Percentiles rank a stretch among this genome's conserved stretches.
Conservation (phyloP, 1,140 invertebrate genomes). For the Sycophaga agraensis region DNA sequence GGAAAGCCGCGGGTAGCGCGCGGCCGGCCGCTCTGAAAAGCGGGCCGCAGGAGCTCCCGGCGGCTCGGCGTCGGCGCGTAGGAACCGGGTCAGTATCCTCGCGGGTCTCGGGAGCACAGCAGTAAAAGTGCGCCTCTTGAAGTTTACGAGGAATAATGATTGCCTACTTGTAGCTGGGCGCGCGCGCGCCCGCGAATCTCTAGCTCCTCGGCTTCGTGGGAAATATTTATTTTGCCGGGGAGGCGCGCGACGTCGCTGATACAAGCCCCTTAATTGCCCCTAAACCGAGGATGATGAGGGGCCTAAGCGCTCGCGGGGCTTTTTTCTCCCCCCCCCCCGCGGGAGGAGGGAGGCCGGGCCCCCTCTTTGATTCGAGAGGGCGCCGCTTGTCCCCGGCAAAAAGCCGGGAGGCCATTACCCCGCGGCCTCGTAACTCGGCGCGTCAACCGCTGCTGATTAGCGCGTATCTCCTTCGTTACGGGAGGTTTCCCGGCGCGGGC, state of each 20-base stretch:
- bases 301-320: too few species aligned
- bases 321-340: background rate
- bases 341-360: background rate
- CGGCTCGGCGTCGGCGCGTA: background rate
- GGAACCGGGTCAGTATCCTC: constrained; percentile 22
- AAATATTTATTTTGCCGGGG: constrained; percentile 18
- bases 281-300: background rate
- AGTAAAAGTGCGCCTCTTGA: constrained; percentile 26
- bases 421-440: too few species aligned
- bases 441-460: too few species aligned
- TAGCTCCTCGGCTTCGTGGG: constrained; percentile 10
- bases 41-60: background rate
- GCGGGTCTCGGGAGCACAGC: background rate
- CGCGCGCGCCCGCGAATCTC: constrained; percentile 7
- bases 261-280: constrained; percentile 12
- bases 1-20: too few species aligned
- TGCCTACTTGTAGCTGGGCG: constrained; percentile 26
- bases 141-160: constrained; percentile 31
- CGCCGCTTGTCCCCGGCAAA: too few species aligned
- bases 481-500: too few species aligned
- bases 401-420: too few species aligned
- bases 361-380: background rate
- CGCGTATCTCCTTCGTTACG: too few species aligned
- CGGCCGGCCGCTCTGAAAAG: too few species aligned
- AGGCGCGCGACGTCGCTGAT: background rate